Evolutionary conservation across 2,113 vertebrate genomes (phyloP), one percentile per base, ranked within the genome.

Genomic region (Hucho hucho): DNA sequence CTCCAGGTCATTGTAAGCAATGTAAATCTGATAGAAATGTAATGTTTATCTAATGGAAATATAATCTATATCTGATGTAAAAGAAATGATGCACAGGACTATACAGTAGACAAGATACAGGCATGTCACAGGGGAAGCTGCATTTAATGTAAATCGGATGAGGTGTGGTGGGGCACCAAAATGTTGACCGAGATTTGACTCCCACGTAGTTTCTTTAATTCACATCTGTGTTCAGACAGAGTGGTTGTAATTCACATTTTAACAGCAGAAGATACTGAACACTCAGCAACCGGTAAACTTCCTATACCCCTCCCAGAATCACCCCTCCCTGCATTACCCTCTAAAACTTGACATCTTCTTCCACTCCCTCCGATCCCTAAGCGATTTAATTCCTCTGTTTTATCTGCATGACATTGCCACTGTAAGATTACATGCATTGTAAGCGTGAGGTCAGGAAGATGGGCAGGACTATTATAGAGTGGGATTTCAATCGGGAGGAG

Each of bases 111-210:
- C 64, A 65, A 53, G 4, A 53, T 53, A 18, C 29, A 7, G 53
- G 24, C n/a, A 53, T 53, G 14, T 53, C 28, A n/a, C 53, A 56
- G 59, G 65, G 13, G n/a, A 75, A 64, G 53, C 75, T 47, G 74
- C 61, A 72, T 82, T 79, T 66, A 70, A 82, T 73, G 61, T 66
- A 77, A 81, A 81, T 77, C n/a, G 72, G 73, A 65, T 67, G 46
- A 71, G 20, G 28, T 4, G 28, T 47, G 22, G 37, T 29, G 16
- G 49, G 49, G 14, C 47, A 49, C 47, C 47, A 49, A 14, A 49
- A 49, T 4, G 49, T 18, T 53, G 16, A 53, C 13, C 1, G 14
- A 53, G 16, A 16, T 53, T 53, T 53, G 49, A 18, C 49, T 53
- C 16, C 49, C 49, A 18, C 49, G 1, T 4, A 53, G 4, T 3